Percentiles rank a stretch among this genome's conserved stretches.
phyloP scores from a whole-genome alignment of 2,113 vertebrate species.

The Cariama cristata region DNA sequence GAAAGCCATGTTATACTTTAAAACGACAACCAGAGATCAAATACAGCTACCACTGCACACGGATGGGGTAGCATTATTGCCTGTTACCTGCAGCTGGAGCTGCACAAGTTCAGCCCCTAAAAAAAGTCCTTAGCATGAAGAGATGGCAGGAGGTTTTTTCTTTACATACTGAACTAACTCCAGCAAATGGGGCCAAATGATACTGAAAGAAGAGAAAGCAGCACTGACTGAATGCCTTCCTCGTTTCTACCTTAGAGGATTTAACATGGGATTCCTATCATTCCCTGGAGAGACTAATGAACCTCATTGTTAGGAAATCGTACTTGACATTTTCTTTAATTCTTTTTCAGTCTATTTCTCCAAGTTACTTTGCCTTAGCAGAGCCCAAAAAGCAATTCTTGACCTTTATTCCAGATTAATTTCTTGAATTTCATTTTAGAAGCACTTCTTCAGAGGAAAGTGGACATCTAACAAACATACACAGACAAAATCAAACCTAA shows the following conservation, averaged over 20 bases:
- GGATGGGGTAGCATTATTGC: background rate
- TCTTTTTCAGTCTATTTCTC: constrained; percentile 23
- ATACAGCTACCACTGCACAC: background rate
- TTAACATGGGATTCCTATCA: background rate
- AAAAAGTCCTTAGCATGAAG: background rate
- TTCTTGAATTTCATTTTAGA: constrained; percentile 20
- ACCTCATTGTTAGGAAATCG: constrained; percentile 20
- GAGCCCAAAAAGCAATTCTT: constrained; percentile 12
- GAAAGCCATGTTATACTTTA: background rate
- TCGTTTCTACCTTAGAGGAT: background rate
- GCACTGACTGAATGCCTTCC: background rate
- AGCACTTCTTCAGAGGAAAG: background rate
- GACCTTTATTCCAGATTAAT: constrained; percentile 29
- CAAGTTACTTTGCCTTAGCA: background rate
- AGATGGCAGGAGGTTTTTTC: background rate
- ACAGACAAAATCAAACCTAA: background rate
- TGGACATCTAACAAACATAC: constrained; percentile 4
- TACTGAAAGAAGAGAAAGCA: background rate
- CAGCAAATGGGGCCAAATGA: background rate
- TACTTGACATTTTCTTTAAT: constrained; percentile 57
- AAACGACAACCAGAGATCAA: background rate
- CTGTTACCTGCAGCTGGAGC: background rate
- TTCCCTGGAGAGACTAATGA: constrained; percentile 9
- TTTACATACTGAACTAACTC: background rate
- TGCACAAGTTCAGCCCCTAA: background rate